phyloP scores from a whole-genome alignment of 2,888 invertebrate genomes.

The Eristalinus aeneus region DNA sequence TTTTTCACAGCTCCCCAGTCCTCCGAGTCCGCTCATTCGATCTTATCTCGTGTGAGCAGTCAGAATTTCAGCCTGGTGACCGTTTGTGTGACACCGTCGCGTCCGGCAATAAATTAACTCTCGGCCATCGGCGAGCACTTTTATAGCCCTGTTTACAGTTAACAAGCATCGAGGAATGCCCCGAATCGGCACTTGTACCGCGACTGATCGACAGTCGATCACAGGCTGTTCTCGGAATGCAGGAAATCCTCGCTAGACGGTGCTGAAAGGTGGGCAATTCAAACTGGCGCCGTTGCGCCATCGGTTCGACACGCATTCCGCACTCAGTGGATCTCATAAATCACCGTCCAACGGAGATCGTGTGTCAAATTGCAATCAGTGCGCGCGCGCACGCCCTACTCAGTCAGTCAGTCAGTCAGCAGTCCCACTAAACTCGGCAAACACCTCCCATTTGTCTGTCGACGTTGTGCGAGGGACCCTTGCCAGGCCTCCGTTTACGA shows the following conservation, averaged over 20 bases:
- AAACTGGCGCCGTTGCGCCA: not conserved
- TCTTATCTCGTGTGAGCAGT: slow-evolving; percentile 50
- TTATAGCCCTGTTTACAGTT: not conserved
- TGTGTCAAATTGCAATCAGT: slow-evolving; percentile 32
- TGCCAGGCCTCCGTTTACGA: slow-evolving; percentile 30
- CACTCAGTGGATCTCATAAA: slow-evolving; percentile 1
- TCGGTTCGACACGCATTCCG: not conserved
- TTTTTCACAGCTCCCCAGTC: slow-evolving; percentile 48
- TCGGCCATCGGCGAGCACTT: not conserved
- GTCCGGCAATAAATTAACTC: not conserved
- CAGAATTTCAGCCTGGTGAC: slow-evolving; percentile 4
- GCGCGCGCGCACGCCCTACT: not conserved
- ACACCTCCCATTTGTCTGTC: not conserved
- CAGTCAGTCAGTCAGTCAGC: not conserved
- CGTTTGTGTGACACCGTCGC: not conserved
- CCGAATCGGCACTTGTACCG: not conserved
- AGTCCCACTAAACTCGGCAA: not conserved
- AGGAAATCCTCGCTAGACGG: not conserved
- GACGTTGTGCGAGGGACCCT: not conserved
- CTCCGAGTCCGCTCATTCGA: slow-evolving; percentile 26
- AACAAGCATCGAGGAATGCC: not conserved
- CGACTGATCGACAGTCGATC: not conserved
- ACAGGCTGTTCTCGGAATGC: not conserved
- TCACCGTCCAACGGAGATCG: slow-evolving; percentile 12
- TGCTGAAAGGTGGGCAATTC: not conserved